A percentile compares a stretch with the other conserved stretches of the same genome.
Conservation (phyloP, 2,888 invertebrate species). For the Biston stratarius region DNA sequence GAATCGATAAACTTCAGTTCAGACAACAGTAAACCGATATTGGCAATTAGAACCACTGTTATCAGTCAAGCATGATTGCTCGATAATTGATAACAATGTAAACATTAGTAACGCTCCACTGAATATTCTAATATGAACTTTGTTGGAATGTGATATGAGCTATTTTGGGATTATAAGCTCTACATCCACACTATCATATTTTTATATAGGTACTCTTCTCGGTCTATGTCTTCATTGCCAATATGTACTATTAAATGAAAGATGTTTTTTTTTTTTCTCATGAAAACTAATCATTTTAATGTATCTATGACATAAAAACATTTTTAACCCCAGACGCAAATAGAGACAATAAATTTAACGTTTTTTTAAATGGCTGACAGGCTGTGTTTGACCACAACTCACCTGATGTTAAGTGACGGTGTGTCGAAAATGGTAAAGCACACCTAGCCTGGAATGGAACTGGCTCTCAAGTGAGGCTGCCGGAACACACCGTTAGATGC, state of each 20-base stretch:
- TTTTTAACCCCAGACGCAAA: too few species aligned
- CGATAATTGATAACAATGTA: slow-evolving; percentile 34
- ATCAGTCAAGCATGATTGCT: slow-evolving; percentile 39
- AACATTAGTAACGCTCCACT: slow-evolving; percentile 32
- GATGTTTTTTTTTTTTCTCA: too few species aligned
- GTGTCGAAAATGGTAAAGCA: too few species aligned
- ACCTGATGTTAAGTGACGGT: too few species aligned
- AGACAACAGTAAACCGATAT: slow-evolving; percentile 38
- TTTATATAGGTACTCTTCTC: too few species aligned
- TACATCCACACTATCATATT: background rate
- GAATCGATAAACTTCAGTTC: slow-evolving; percentile 20
- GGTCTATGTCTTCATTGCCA: slow-evolving; percentile 5
- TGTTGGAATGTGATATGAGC: slow-evolving; percentile 10
- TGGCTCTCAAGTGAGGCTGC: too few species aligned
- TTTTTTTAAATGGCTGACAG: too few species aligned
- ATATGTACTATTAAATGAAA: slow-evolving; percentile 3
- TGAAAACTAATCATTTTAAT: background rate
- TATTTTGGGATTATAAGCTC: slow-evolving; percentile 23
- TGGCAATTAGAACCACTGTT: slow-evolving; percentile 41
- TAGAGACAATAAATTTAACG: too few species aligned
- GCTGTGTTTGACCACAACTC: too few species aligned
- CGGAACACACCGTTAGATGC: too few species aligned
- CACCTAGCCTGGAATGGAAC: too few species aligned
- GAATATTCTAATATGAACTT: slow-evolving; percentile 20
- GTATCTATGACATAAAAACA: too few species aligned